phyloP scores from a whole-genome alignment of 2,888 invertebrate genomes.

The Melikaiella ostensackeni region DNA sequence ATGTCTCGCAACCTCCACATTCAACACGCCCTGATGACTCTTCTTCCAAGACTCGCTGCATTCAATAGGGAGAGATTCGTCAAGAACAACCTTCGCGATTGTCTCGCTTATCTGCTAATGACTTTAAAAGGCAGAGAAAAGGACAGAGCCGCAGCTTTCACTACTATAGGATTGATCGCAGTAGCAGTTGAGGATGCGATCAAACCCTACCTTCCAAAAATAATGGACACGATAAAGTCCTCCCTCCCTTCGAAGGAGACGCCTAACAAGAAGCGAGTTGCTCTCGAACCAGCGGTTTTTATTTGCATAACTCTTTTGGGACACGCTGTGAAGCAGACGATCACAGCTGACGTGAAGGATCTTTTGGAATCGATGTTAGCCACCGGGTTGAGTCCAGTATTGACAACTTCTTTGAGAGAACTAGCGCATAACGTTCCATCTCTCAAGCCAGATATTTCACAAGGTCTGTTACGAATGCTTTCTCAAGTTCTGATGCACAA shows the following conservation, averaged over 20 bases:
- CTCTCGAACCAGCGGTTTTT: constrained; percentile 93
- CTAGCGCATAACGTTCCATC: constrained; percentile 92
- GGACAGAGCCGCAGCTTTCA: constrained; percentile 92
- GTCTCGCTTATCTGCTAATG: constrained; percentile 87
- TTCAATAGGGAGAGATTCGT: constrained; percentile 91
- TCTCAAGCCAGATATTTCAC: constrained; percentile 93
- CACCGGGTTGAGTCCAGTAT: constrained; percentile 92
- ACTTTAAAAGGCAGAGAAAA: constrained; percentile 90
- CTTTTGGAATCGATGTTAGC: constrained; percentile 95
- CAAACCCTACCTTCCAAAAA: constrained; percentile 87
- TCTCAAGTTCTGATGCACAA: constrained; percentile 92
- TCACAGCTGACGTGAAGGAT: constrained; percentile 88
- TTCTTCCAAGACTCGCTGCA: constrained; percentile 95
- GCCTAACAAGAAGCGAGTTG: constrained; percentile 85
- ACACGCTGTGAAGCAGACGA: constrained; percentile 89
- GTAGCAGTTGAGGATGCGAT: constrained; percentile 92
- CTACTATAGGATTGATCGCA: constrained; percentile 93
- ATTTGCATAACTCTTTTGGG: constrained; percentile 95
- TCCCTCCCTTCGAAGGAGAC: constrained; percentile 88
- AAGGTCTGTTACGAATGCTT: constrained; percentile 94
- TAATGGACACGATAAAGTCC: constrained; percentile 90
- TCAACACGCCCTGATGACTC: constrained; percentile 90
- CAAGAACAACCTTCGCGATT: constrained; percentile 84
- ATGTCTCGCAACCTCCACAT: constrained; percentile 87
- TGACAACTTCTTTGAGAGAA: constrained; percentile 94